Evolutionary conservation across 1,140 invertebrate genomes (phyloP).

Genomic region (Polypedilum vanderplanki): DNA sequence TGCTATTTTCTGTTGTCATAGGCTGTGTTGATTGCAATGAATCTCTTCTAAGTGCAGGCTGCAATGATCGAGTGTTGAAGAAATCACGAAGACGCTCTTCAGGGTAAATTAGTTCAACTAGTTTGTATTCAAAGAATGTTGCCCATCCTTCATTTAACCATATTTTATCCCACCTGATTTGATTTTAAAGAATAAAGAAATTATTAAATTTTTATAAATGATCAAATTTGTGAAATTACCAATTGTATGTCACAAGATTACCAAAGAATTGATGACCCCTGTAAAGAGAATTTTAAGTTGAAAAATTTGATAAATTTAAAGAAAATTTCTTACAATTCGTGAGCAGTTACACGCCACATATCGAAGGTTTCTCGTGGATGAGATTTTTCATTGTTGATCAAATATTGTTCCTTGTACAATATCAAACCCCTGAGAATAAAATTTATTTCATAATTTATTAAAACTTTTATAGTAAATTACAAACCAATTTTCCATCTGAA

Average conservation of each 20-base stretch:
- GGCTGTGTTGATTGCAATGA: conserved; percentile 58
- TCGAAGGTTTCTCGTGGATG: conserved; percentile 30
- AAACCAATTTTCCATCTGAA: background rate
- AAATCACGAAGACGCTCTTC: conserved; percentile 69
- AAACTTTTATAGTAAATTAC: background rate
- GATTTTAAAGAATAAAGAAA: background rate
- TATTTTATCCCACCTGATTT: conserved; percentile 44
- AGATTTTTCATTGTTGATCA: conserved; percentile 32
- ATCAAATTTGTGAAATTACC: conserved; percentile 41
- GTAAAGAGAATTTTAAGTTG: background rate
- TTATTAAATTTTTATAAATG: conserved; percentile 30
- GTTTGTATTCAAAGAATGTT: conserved; percentile 47
- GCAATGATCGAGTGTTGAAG: conserved; percentile 60
- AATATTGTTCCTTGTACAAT: background rate
- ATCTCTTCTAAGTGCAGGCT: conserved; percentile 55
- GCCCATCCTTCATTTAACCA: conserved; percentile 68
- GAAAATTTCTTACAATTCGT: conserved; percentile 47
- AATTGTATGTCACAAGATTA: conserved; percentile 56
- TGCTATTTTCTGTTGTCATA: conserved; percentile 61
- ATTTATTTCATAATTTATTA: background rate
- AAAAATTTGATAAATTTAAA: background rate
- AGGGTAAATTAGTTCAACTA: conserved; percentile 46
- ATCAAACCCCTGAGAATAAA: background rate
- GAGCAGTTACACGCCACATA: conserved; percentile 42
- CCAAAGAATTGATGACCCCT: conserved; percentile 62